A percentile compares a stretch with the other conserved stretches of the same genome.
phyloP scores from a whole-genome alignment of 2,797 vertebrate species.

The Lacerta viridis region DNA sequence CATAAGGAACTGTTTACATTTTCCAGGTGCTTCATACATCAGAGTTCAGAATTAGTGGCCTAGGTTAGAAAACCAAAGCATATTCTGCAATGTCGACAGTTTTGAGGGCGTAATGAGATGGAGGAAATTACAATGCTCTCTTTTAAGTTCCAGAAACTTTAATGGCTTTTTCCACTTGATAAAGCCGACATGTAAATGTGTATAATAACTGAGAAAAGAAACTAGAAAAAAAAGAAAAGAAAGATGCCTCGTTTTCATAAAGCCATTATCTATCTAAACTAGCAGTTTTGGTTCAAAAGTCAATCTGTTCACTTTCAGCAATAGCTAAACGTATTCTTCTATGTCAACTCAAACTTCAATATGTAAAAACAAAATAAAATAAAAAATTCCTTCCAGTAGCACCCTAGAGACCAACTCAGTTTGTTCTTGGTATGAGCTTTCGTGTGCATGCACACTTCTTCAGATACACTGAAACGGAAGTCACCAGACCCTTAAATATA shows the following conservation, averaged over 20 bases:
- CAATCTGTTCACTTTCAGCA: neutral
- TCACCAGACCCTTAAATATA: no score
- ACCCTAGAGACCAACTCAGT: no score
- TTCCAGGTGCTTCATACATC: neutral
- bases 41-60: neutral
- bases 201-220: constrained; percentile 38
- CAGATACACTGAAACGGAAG: no score
- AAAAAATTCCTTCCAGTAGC: no score
- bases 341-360: neutral
- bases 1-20: neutral
- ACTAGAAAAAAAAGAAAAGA: no score
- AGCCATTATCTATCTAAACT: constrained; percentile 14
- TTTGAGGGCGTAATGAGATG: neutral
- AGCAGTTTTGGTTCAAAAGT: neutral
- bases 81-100: neutral
- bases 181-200: constrained; percentile 32
- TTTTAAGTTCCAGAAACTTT: constrained; percentile 54
- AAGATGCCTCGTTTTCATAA: constrained; percentile 3
- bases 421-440: no score
- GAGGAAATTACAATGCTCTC: constrained; percentile 40
- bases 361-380: neutral
- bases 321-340: neutral
- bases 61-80: neutral
- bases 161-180: constrained; percentile 63
- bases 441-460: no score